A percentile compares a stretch with the other conserved stretches of the same genome.
These are phyloP conservation scores for Galaxea fascicularis DNA, from an alignment of 92 coral and sea anemone species.

Conservation along the genomic window DNA sequence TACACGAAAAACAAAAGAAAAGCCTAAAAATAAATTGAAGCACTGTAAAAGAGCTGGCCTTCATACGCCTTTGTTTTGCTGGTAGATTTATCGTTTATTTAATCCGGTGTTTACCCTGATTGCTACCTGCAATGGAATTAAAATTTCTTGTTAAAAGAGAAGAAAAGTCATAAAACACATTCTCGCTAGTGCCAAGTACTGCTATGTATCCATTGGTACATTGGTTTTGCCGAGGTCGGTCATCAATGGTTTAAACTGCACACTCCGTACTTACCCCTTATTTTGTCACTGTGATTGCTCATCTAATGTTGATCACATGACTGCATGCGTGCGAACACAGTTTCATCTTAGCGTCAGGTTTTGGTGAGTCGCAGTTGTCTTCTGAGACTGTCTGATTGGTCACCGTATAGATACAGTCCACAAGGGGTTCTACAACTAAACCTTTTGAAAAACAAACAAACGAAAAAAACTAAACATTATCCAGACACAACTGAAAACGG, in stretches of 20 bases:
- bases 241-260: no score
- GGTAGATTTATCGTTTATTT: not conserved
- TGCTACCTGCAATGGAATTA: no score
- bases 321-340: conserved; percentile 31
- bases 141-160: no score
- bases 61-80: not conserved
- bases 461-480: not conserved
- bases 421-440: conserved; percentile 19
- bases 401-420: conserved; percentile 30
- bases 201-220: no score
- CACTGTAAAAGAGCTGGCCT: not conserved
- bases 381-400: conserved; percentile 2
- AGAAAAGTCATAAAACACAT: no score
- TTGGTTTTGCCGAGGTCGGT: no score
- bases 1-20: conserved; percentile 8
- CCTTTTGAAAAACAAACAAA: not conserved
- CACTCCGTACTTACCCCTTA: not conserved
- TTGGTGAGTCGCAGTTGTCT: conserved; percentile 16
- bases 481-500: no score
- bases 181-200: no score
- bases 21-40: not conserved
- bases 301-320: not conserved
- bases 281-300: not conserved
- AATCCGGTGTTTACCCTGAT: no score
- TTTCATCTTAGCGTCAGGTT: conserved; percentile 28